Evolutionary conservation across 2,113 vertebrate species (phyloP).

Genomic region (Pipa parva): DNA sequence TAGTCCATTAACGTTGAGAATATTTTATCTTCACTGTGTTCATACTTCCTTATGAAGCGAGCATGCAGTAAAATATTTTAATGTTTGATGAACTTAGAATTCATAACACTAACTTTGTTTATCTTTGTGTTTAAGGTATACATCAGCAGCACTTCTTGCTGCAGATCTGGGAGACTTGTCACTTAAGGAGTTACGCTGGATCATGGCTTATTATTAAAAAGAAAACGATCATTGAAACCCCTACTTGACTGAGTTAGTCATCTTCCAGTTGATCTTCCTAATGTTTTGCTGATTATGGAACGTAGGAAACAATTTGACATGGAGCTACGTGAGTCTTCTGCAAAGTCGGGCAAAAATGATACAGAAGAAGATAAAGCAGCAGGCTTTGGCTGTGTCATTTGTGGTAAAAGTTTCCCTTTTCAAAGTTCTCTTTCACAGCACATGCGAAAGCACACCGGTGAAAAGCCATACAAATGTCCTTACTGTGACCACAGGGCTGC

Average conservation of each 20-base stretch:
- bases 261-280: conserved; percentile 25
- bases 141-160: neutral
- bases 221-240: conserved; percentile 1
- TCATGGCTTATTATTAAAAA: conserved; percentile 50
- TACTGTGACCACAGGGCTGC: conserved; percentile 92
- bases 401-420: conserved; percentile 90
- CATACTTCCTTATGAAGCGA: too few relatives aligned
- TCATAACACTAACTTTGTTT: neutral
- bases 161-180: neutral
- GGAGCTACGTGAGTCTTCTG: conserved; percentile 66
- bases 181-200: conserved; percentile 15
- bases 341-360: conserved; percentile 60
- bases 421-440: conserved; percentile 93
- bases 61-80: neutral
- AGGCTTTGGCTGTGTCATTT: conserved; percentile 81
- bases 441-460: conserved; percentile 92
- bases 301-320: conserved; percentile 60
- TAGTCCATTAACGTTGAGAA: too few relatives aligned
- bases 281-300: conserved; percentile 64
- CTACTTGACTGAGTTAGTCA: conserved; percentile 36
- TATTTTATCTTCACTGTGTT: too few relatives aligned
- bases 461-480: conserved; percentile 93
- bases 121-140: neutral
- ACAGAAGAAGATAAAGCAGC: conserved; percentile 66
- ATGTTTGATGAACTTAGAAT: neutral